Conservation (phyloP, 1,140 invertebrate genomes). For the Drosophila serrata region DNA sequence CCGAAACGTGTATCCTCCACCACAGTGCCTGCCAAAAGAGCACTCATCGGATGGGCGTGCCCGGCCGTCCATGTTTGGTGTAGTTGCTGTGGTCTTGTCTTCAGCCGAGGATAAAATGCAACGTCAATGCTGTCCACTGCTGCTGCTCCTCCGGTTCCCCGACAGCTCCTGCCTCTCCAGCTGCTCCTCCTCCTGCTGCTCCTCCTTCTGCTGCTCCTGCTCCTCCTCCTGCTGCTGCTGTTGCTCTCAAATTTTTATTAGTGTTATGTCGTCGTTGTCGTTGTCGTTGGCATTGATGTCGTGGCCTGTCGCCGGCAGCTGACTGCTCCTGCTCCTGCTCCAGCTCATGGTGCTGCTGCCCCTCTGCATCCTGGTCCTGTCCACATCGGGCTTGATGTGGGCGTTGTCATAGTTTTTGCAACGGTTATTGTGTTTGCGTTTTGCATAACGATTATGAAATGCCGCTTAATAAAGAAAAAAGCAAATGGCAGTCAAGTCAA, state of each 20-base stretch:
- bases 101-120: slow-evolving; percentile 52
- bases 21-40: slow-evolving; percentile 33
- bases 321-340: slow-evolving; percentile 31
- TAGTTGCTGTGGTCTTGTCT: slow-evolving; percentile 53
- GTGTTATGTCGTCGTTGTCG: slow-evolving; percentile 46
- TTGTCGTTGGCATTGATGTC: slow-evolving; percentile 34
- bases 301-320: slow-evolving; percentile 39
- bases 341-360: neutral
- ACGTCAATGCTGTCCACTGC: slow-evolving; percentile 55
- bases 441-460: slow-evolving; percentile 56
- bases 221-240: neutral
- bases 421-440: slow-evolving; percentile 33
- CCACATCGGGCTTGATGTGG: slow-evolving; percentile 9
- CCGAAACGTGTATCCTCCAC: slow-evolving; percentile 3
- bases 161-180: neutral
- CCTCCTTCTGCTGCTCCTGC: slow-evolving; percentile 9
- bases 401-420: slow-evolving; percentile 29
- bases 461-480: slow-evolving; percentile 31
- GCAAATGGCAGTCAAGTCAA: slow-evolving; percentile 24
- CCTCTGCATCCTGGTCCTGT: slow-evolving; percentile 10
- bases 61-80: slow-evolving; percentile 45
- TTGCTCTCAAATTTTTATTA: slow-evolving; percentile 70
- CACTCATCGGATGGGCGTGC: slow-evolving; percentile 46
- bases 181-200: neutral
- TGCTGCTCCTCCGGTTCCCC: slow-evolving; percentile 3